These are phyloP conservation scores for Fissipunctia ypsillon DNA, from an alignment of 2,888 invertebrate genomes.

Conservation along the genomic window DNA sequence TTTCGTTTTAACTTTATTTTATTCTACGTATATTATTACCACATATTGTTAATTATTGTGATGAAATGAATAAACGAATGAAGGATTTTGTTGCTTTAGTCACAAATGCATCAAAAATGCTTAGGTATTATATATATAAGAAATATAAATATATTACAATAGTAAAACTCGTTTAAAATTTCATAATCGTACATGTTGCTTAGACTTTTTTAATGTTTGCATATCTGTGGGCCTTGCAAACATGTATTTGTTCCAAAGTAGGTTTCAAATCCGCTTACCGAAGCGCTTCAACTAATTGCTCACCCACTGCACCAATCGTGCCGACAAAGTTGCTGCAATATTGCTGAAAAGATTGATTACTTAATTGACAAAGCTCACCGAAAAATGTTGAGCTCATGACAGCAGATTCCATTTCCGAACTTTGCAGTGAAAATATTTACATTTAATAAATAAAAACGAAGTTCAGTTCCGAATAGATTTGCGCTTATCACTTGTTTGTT, in stretches of 20 bases:
- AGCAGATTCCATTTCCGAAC: constrained; percentile 9
- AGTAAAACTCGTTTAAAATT: no score
- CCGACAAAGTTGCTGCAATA: not conserved
- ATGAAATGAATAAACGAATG: not conserved
- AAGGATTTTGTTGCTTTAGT: not conserved
- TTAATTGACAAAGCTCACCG: not conserved
- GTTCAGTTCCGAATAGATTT: not conserved
- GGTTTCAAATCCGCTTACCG: not conserved
- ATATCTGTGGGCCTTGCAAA: not conserved
- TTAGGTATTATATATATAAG: no score
- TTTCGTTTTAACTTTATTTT: no score
- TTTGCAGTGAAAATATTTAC: not conserved
- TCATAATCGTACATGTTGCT: no score
- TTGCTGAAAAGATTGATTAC: constrained; percentile 16
- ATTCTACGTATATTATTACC: no score
- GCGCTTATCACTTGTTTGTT: not conserved
- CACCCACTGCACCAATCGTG: not conserved
- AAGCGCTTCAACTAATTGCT: not conserved
- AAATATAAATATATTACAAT: no score
- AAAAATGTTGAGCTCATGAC: not conserved
- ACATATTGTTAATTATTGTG: not conserved
- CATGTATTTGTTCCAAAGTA: not conserved
- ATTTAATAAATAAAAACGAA: not conserved
- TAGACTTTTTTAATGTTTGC: no score
- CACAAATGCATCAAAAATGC: no score